phyloP scores from a whole-genome alignment of 2,888 invertebrate species.

The Saturnia pavonia region DNA sequence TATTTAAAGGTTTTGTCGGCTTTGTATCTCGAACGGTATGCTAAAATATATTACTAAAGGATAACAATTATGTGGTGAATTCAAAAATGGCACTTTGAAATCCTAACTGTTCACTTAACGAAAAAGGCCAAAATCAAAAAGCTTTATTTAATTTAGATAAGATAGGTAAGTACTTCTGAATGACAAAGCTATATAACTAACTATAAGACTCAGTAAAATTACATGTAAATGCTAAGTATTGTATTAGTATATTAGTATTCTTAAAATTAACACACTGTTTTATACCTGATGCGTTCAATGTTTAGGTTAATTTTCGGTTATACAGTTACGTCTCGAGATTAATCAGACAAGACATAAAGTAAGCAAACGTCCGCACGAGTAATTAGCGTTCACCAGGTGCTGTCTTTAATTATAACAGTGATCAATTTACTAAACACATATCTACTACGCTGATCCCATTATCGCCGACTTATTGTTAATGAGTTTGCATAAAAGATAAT shows the following conservation, averaged over 20 bases:
- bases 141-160: too few relatives aligned
- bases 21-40: too few relatives aligned
- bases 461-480: neutral
- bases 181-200: neutral
- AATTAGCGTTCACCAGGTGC: slow-evolving; percentile 6
- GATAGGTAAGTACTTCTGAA: too few relatives aligned
- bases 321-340: neutral
- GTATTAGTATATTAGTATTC: neutral
- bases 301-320: neutral
- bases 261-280: neutral
- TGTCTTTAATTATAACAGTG: slow-evolving; percentile 31
- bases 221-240: neutral
- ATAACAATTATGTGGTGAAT: too few relatives aligned
- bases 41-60: too few relatives aligned
- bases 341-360: neutral
- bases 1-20: too few relatives aligned
- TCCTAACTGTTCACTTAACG: too few relatives aligned
- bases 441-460: neutral
- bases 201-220: neutral
- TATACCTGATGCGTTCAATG: neutral
- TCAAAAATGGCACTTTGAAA: too few relatives aligned
- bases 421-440: slow-evolving; percentile 30
- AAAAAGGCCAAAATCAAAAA: too few relatives aligned
- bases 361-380: neutral
- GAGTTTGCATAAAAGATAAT: neutral